Evolutionary conservation across 1,140 invertebrate genomes (phyloP), one percentile per base, ranked within the genome.

Genomic region (Notospermus geniculatus): DNA sequence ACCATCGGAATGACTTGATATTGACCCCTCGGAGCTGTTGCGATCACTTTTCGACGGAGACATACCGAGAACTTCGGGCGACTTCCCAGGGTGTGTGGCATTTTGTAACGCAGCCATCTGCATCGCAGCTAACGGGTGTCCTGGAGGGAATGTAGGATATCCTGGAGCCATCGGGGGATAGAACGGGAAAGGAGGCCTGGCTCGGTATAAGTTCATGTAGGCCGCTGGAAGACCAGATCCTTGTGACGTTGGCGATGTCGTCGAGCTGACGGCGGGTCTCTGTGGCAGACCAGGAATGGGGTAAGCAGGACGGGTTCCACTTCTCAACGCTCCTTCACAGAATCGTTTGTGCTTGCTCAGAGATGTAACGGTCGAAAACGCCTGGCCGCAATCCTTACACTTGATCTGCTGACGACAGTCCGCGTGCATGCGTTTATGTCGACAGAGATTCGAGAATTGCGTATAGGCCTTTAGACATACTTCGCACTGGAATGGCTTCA

Each of bases 381-480:
- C 88, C 74, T 96, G 91, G 9, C 89, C 88, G 78, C 95, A 98
- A 85, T 95, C 94, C 68, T 86, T 86, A 82, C 95, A 97, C 82
- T 94, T 81, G 56, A 79, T 79, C 64, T 82, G 79, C 60, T 79
- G 79, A 0, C 79, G 75, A 68, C 83, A 85, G 73, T 91, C 90
- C 17, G 89, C 89, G 83, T 99, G 97, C 93, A 98, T 98, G 64
- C 97, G 91, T 77, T 97, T 98, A 83, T 99, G 97, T 22, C 97
- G 89, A 77, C 97, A 99, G 68, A 99, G 85, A 80, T 99, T 99
- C 15, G 96, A 98, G 80, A 99, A 99, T 83, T 99, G 97, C 0
- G 97, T 99, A 84, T 99, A 99, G 1, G 95, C 88, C 87, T 93
- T 90, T 61, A 89, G 88, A 79, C 83, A 82, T 29, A 80, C 72